Conservation (phyloP, 2,888 invertebrate species). For the Leucozona laternaria region DNA sequence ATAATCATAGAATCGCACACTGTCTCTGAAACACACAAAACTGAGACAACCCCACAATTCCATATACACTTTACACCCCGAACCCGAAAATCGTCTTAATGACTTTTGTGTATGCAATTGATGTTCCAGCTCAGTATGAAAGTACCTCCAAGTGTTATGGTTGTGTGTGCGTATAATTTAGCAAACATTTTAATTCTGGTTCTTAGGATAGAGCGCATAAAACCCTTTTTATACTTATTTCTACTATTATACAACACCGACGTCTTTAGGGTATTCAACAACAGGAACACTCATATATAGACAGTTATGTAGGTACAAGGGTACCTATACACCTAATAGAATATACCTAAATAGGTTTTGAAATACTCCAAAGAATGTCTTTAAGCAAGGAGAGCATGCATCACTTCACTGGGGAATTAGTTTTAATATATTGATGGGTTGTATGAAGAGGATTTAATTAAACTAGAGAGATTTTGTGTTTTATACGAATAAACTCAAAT, state of each 20-base stretch:
- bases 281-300: background rate
- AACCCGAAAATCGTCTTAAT: conserved; percentile 66
- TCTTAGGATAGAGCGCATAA: conserved; percentile 2
- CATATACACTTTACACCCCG: background rate
- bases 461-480: conserved; percentile 29
- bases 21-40: background rate
- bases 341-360: background rate
- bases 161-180: conserved; percentile 31
- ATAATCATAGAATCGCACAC: background rate
- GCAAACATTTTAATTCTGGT: conserved; percentile 31
- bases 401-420: conserved; percentile 51
- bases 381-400: conserved; percentile 39
- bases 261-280: conserved; percentile 20
- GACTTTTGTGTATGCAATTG: conserved; percentile 62
- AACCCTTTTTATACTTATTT: conserved; percentile 32
- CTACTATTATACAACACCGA: conserved; percentile 5
- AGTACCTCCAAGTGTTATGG: background rate
- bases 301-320: background rate
- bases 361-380: conserved; percentile 7
- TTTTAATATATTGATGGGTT: conserved; percentile 46
- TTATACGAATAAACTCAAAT: background rate
- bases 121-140: conserved; percentile 3
- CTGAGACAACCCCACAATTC: background rate
- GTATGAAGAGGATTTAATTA: conserved; percentile 37
- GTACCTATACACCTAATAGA: background rate